phyloP scores from a whole-genome alignment of 2,113 vertebrate species.

The Misgurnus anguillicaudatus region DNA sequence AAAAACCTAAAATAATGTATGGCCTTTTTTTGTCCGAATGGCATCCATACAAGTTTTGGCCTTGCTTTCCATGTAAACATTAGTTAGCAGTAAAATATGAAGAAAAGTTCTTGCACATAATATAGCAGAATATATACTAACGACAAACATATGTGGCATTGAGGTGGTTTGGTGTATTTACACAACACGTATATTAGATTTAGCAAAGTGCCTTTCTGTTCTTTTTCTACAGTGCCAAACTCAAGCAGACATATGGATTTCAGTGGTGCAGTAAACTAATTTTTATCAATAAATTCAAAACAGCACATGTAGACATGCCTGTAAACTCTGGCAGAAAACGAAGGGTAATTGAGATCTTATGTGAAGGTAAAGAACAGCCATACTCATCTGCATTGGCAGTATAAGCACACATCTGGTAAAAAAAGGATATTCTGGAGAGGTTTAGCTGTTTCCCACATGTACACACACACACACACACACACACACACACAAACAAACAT shows the following conservation, averaged over 20 bases:
- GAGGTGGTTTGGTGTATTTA: constrained; percentile 34
- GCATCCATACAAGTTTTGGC: background rate
- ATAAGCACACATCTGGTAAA: constrained; percentile 41
- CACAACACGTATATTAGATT: constrained; percentile 32
- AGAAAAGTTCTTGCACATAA: background rate
- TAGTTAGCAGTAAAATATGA: constrained; percentile 18
- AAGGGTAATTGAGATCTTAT: constrained; percentile 53
- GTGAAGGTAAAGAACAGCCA: constrained; percentile 36
- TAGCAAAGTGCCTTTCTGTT: constrained; percentile 44
- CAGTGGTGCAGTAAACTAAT: constrained; percentile 26
- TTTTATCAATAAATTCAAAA: constrained; percentile 48
- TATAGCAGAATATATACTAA: background rate
- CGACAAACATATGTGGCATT: constrained; percentile 32
- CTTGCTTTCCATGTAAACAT: constrained; percentile 5
- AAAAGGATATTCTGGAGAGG: constrained; percentile 27
- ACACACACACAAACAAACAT: constrained; percentile 33
- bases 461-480: background rate
- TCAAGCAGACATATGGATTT: constrained; percentile 34
- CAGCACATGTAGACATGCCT: constrained; percentile 46
- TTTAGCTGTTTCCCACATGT: constrained; percentile 26
- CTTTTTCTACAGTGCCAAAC: constrained; percentile 19
- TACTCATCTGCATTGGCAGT: constrained; percentile 15
- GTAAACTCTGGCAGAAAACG: constrained; percentile 49
- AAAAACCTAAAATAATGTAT: background rate
- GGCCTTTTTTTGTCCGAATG: background rate